phyloP scores from a whole-genome alignment of 1,140 invertebrate genomes.

The Anadara kagoshimensis region DNA sequence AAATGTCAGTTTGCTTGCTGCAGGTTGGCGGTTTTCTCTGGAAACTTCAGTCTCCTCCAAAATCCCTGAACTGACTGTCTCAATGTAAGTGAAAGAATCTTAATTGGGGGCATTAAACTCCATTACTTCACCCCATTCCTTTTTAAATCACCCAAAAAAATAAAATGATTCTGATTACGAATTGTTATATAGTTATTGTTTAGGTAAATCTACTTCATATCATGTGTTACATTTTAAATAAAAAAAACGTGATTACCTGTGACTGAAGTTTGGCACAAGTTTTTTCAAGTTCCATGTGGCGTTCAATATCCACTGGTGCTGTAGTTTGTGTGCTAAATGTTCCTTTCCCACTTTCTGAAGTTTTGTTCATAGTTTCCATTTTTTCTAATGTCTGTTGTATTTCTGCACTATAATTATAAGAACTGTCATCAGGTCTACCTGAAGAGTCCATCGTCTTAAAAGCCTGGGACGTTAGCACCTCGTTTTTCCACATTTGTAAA shows the following conservation, averaged over 20 bases:
- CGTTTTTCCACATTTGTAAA: conserved; percentile 59
- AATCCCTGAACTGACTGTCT: too few species aligned
- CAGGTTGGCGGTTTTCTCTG: too few species aligned
- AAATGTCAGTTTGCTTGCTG: too few species aligned
- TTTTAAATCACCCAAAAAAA: too few species aligned
- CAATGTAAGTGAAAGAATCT: too few species aligned
- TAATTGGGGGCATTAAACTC: too few species aligned
- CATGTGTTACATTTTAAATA: too few species aligned
- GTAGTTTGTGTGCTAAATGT: conserved; percentile 6
- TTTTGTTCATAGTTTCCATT: conserved; percentile 39
- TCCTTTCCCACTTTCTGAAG: conserved; percentile 1
- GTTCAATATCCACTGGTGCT: conserved; percentile 42
- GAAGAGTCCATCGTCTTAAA: conserved; percentile 43
- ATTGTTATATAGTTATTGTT: too few species aligned
- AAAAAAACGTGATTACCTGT: conserved; percentile 54
- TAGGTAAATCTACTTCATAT: too few species aligned
- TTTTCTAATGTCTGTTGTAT: conserved; percentile 53
- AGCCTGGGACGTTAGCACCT: conserved; percentile 50
- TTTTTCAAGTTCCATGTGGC: conserved; percentile 59
- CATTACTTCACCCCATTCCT: too few species aligned
- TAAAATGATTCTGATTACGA: too few species aligned
- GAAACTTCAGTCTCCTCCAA: too few species aligned
- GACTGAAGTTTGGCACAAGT: conserved; percentile 64
- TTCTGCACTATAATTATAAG: conserved; percentile 48
- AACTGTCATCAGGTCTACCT: conserved; percentile 43